These are phyloP conservation scores for Myotis lucifugus DNA, from an alignment of 2,113 vertebrate species.

Conservation along the genomic window DNA sequence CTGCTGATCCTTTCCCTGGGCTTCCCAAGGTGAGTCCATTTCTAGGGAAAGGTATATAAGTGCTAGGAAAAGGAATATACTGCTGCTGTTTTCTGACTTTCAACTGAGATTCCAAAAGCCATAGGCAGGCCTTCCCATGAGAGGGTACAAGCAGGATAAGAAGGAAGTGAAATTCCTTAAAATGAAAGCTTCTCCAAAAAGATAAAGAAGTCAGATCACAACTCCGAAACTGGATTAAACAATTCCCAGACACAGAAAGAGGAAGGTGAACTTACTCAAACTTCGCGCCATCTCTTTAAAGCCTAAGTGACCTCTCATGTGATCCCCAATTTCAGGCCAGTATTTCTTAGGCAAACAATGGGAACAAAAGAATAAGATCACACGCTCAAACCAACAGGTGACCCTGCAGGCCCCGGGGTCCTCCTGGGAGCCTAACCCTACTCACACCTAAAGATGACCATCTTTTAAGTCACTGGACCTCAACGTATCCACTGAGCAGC, in stretches of 20 bases:
- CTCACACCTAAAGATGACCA: not conserved
- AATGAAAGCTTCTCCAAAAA: slow-evolving; percentile 83
- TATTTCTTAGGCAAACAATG: not conserved
- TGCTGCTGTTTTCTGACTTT: slow-evolving; percentile 58
- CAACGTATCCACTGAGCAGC: not conserved
- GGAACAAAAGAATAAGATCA: not conserved
- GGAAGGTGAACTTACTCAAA: not conserved
- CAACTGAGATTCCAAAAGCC: slow-evolving; percentile 49
- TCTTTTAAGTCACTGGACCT: slow-evolving; percentile 17
- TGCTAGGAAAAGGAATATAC: slow-evolving; percentile 58
- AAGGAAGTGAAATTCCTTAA: slow-evolving; percentile 81
- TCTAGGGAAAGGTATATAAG: slow-evolving; percentile 53
- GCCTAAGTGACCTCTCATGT: not conserved
- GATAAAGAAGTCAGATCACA: slow-evolving; percentile 78
- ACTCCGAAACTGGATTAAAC: slow-evolving; percentile 73
- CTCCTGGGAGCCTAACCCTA: not conserved
- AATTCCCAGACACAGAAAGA: slow-evolving; percentile 48
- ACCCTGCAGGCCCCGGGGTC: not conserved
- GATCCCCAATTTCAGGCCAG: not conserved
- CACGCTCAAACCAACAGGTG: not conserved
- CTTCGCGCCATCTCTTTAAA: not conserved
- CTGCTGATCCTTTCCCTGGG: slow-evolving; percentile 57
- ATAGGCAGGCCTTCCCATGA: slow-evolving; percentile 33
- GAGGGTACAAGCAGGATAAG: slow-evolving; percentile 27
- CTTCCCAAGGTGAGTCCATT: slow-evolving; percentile 47